Evolutionary conservation across 2,888 invertebrate genomes (phyloP).

Genomic region (Lysandra bellargus): DNA sequence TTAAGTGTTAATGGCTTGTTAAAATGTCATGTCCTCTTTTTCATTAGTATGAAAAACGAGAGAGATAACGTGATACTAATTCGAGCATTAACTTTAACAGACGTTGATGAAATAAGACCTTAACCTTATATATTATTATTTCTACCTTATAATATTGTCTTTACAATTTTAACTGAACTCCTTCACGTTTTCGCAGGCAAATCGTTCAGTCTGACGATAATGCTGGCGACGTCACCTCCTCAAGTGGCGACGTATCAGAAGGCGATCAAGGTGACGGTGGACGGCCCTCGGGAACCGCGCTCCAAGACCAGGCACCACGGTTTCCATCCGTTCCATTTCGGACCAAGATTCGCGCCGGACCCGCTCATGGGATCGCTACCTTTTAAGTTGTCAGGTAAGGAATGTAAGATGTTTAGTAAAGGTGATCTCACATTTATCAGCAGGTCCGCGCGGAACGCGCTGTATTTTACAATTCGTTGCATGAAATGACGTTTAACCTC

Average conservation of each 20-base stretch:
- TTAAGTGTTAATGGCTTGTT: too few relatives aligned
- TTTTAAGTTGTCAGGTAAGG: conserved; percentile 91
- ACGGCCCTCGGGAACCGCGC: conserved; percentile 98
- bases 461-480: too few relatives aligned
- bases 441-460: too few relatives aligned
- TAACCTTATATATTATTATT: too few relatives aligned
- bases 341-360: conserved; percentile 91
- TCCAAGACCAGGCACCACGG: conserved; percentile 95
- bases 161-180: neutral
- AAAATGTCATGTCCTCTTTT: too few relatives aligned
- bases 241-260: conserved; percentile 98
- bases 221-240: conserved; percentile 94
- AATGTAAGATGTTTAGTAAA: neutral
- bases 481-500: too few relatives aligned
- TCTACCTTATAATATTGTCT: too few relatives aligned
- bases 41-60: too few relatives aligned
- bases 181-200: conserved; percentile 85
- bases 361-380: conserved; percentile 88
- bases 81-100: too few relatives aligned
- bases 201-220: conserved; percentile 97
- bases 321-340: conserved; percentile 94
- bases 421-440: neutral
- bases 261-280: conserved; percentile 99
- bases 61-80: too few relatives aligned
- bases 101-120: too few relatives aligned